Conservation (phyloP, 2,888 invertebrate species). For the Acanthosepion esculentum region DNA sequence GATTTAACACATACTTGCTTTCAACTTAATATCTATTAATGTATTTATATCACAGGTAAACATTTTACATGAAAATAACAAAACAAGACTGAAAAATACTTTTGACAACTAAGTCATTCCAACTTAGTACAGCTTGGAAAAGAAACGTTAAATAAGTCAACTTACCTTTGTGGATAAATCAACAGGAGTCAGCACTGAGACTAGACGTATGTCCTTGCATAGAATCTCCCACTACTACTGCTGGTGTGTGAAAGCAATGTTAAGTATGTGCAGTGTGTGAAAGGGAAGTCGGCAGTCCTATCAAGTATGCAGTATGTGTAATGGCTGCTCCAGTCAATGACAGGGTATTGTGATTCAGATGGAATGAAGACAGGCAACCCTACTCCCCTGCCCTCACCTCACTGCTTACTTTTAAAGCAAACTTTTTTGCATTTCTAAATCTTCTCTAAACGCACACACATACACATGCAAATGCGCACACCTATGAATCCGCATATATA, state of each 20-base stretch:
- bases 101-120: neutral
- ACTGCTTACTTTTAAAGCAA: conserved; percentile 9
- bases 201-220: conserved; percentile 23
- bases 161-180: conserved; percentile 33
- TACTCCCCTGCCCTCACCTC: neutral
- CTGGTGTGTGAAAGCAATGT: conserved; percentile 43
- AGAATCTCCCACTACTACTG: conserved; percentile 39
- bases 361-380: conserved; percentile 42
- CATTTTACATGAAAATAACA: neutral
- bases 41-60: neutral
- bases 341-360: conserved; percentile 44
- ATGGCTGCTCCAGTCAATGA: conserved; percentile 45
- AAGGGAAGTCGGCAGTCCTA: conserved; percentile 25
- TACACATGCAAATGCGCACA: neutral
- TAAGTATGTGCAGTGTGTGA: conserved; percentile 41
- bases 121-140: neutral
- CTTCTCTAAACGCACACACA: neutral
- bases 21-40: neutral
- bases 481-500: neutral
- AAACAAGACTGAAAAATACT: neutral
- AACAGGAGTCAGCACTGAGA: conserved; percentile 33
- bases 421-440: conserved; percentile 22
- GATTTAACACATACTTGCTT: neutral
- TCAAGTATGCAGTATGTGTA: conserved; percentile 45
- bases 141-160: conserved; percentile 9